phyloP scores from a whole-genome alignment of 2,888 invertebrate genomes.

The Mesodorylaimus sp. region DNA sequence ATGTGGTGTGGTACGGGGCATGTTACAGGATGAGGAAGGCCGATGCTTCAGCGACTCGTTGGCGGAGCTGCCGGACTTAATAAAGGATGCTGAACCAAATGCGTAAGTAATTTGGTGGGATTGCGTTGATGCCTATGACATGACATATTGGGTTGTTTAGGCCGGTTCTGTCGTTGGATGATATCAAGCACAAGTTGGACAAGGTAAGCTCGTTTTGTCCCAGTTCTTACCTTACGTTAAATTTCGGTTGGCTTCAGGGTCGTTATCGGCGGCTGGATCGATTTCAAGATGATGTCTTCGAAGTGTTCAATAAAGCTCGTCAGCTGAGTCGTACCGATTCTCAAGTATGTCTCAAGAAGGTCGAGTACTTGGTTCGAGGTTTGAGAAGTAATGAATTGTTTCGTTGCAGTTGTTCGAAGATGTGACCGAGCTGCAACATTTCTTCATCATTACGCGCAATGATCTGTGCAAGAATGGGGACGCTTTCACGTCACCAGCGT shows the following conservation, averaged over 20 bases:
- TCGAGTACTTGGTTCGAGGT: not conserved
- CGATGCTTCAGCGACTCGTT: slow-evolving; percentile 88
- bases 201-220: no score
- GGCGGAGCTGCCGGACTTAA: slow-evolving; percentile 79
- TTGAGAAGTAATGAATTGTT: not conserved
- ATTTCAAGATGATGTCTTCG: slow-evolving; percentile 90
- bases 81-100: slow-evolving; percentile 42
- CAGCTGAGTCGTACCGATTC: slow-evolving; percentile 74
- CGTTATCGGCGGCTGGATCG: slow-evolving; percentile 76
- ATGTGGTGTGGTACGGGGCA: no score
- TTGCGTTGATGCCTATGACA: no score
- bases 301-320: slow-evolving; percentile 68
- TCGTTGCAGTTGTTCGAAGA: slow-evolving; percentile 62
- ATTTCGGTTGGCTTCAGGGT: slow-evolving; percentile 36
- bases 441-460: slow-evolving; percentile 52
- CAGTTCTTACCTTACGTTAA: slow-evolving; percentile 12
- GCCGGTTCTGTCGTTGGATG: slow-evolving; percentile 67
- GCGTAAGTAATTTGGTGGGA: not conserved
- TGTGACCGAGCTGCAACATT: slow-evolving; percentile 72
- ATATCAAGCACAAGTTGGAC: slow-evolving; percentile 77
- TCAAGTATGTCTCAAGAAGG: slow-evolving; percentile 20
- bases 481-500: slow-evolving; percentile 64
- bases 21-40: slow-evolving; percentile 77
- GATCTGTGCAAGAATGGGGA: slow-evolving; percentile 57
- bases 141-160: slow-evolving; percentile 26